A percentile compares a stretch with the other conserved stretches of the same genome.
Conservation (phyloP, 2,888 invertebrate genomes). For the Mesoligia furuncula region DNA sequence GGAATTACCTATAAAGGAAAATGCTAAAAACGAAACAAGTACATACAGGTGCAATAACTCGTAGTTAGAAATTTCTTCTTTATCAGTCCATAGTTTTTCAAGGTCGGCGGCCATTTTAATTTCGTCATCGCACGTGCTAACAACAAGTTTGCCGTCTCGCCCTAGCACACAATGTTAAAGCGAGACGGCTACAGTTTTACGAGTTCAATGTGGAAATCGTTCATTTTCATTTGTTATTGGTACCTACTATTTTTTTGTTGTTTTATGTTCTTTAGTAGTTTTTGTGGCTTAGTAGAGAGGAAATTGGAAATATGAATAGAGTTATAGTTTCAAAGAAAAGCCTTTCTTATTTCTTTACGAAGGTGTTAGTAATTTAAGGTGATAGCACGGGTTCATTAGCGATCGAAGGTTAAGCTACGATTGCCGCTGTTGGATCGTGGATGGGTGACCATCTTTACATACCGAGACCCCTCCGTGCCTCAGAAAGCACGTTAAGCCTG, state of each 20-base stretch:
- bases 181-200: slow-evolving; percentile 47
- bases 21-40: background rate
- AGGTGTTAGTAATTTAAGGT: background rate
- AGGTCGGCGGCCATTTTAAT: slow-evolving; percentile 58
- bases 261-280: slow-evolving; percentile 25
- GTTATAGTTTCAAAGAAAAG: background rate
- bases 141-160: slow-evolving; percentile 7
- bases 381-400: background rate
- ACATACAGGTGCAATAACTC: background rate
- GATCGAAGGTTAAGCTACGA: background rate
- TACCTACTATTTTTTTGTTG: slow-evolving; percentile 14
- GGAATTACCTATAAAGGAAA: background rate
- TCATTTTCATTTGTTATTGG: slow-evolving; percentile 40
- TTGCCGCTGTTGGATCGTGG: background rate
- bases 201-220: slow-evolving; percentile 29
- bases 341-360: background rate
- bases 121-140: slow-evolving; percentile 56
- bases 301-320: background rate
- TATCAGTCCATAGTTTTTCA: slow-evolving; percentile 61
- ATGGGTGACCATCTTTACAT: background rate
- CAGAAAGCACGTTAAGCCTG: no score
- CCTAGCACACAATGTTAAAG: slow-evolving; percentile 3
- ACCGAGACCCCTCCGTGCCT: background rate
- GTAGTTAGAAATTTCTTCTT: slow-evolving; percentile 60
- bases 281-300: background rate